These are phyloP conservation scores for Mormoops blainvillei DNA, from an alignment of 2,113 vertebrate genomes.

Conservation along the genomic window DNA sequence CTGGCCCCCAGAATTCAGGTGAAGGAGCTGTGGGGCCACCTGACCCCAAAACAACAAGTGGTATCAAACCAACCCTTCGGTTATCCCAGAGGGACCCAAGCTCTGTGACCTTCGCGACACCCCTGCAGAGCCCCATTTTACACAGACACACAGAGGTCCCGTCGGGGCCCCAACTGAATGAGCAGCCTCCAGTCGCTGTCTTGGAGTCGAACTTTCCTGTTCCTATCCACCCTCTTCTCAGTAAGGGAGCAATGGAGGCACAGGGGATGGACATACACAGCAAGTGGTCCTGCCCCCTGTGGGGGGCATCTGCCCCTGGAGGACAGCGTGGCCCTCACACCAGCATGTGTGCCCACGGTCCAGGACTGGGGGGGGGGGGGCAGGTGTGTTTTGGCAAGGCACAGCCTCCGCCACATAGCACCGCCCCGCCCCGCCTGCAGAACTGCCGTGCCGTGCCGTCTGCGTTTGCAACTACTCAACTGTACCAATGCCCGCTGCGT, in stretches of 20 bases:
- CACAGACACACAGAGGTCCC: background rate
- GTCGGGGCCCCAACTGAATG: background rate
- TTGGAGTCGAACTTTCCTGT: background rate
- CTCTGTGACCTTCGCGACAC: background rate
- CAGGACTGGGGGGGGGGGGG: no score
- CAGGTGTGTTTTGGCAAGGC: background rate
- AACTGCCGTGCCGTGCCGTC: background rate
- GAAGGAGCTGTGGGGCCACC: background rate
- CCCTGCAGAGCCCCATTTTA: background rate
- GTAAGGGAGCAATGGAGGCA: accelerated
- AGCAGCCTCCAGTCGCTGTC: background rate
- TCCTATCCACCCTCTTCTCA: background rate
- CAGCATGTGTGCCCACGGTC: background rate
- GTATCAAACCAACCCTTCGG: background rate
- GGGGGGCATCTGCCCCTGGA: background rate
- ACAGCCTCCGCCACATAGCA: accelerated
- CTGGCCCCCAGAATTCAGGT: background rate
- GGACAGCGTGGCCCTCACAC: background rate
- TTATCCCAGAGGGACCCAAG: no score
- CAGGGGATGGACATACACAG: background rate
- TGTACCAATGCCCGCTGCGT: background rate
- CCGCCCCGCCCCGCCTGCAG: background rate
- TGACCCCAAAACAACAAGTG: background rate
- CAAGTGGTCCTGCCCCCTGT: background rate
- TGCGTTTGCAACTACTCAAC: background rate